Base-by-base conservation (phyloP, 2,113 vertebrate genomes). In the Chlorocebus sabaeus region DNA sequence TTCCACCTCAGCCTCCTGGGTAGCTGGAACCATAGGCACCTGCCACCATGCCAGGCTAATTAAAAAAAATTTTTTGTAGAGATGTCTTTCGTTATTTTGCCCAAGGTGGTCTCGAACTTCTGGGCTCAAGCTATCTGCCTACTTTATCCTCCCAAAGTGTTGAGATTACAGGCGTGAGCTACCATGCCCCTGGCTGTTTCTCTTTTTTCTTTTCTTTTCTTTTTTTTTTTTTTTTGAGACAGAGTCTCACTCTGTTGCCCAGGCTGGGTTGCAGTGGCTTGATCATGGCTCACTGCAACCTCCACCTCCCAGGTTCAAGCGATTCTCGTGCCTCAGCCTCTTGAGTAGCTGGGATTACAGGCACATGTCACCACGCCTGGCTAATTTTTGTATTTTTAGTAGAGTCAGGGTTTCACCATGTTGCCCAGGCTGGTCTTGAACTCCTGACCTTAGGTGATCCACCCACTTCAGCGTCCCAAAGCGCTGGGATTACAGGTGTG, bases 341-440 rank as follows among this genome's bases (percentile, higher is more conserved):
- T 27, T 8, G 25, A 48, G 14, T 48, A 76, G 43, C 43, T 48
- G 73, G 43, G 43, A 30, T 43, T 76, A 76, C 73, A 48, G 43
- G 73, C 27, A 4, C 1, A 3, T 0, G 0, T 25, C 27, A 17
- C 73, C 73, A 48, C 4, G 27, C 27, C 73, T 32, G 14, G 27
- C 38, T 76, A 45, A 14, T 48, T 48, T 43, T 40, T 76, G 25
- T 6, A 30, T 76, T 48, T 76, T 30, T 76, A 45, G 43, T 76
- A 76, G 75, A 76, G 14, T 16, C 11, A 25, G 6, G 13, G 40
- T 45, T 43, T 76, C 25, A 7, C 25, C 40, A 45, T 45, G 73
- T 76, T 76, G 73, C 73, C 72, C 40, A 27, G 25, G 40, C 25
- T 76, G 3, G n/a, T 76, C 25, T 76, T 14, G 23, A 30, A 76